A percentile compares a stretch with the other conserved stretches of the same genome.
These are phyloP conservation scores for Aythya baeri DNA, from an alignment of 2,113 vertebrate species.

Conservation along the genomic window DNA sequence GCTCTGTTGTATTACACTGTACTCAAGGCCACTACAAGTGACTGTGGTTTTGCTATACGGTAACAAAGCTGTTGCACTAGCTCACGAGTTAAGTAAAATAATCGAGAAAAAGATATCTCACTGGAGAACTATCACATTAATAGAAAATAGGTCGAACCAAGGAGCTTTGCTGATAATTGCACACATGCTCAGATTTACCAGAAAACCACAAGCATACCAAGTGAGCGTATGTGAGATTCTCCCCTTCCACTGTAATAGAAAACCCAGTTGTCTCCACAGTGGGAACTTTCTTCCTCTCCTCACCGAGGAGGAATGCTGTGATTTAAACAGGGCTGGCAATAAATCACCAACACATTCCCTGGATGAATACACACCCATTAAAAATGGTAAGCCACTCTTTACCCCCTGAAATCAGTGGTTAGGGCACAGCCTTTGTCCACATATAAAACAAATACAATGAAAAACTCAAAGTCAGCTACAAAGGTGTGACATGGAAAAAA, in stretches of 20 bases:
- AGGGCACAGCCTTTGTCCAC: not conserved
- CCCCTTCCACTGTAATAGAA: not conserved
- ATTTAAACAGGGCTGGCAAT: not conserved
- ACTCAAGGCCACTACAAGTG: not conserved
- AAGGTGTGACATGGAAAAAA: fast-evolving
- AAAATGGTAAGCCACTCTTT: not conserved
- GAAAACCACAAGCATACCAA: not conserved
- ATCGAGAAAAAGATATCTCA: not conserved
- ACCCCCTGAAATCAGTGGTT: not conserved
- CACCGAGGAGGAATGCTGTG: fast-evolving
- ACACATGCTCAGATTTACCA: not conserved
- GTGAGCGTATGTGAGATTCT: fast-evolving
- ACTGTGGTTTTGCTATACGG: too few species aligned
- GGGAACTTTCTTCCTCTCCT: not conserved
- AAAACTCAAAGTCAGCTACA: not conserved
- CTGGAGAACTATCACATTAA: not conserved
- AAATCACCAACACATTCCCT: not conserved
- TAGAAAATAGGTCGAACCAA: not conserved
- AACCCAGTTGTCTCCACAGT: fast-evolving
- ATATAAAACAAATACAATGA: fast-evolving
- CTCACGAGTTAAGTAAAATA: not conserved
- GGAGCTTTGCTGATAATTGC: not conserved
- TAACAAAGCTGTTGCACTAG: not conserved
- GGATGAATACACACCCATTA: not conserved
- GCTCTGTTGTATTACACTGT: fast-evolving